Base-by-base conservation (phyloP, 2,797 vertebrate genomes). In the Ceryle rudis region DNA sequence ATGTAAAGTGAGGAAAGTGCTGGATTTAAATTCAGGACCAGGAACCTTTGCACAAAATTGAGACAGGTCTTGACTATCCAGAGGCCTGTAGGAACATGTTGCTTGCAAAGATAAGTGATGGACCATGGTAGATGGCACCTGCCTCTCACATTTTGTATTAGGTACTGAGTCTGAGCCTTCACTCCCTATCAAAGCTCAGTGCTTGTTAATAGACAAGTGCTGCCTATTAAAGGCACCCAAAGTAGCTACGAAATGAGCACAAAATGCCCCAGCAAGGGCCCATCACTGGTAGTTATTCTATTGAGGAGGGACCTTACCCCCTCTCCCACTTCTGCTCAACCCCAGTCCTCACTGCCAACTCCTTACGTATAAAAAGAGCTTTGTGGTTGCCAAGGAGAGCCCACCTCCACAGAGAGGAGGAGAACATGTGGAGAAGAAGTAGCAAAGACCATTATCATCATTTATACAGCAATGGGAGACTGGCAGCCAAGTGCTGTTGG, bases 401-500 rank as follows among this genome's bases (percentile, higher is more conserved):
- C 75, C 79, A 92, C 65, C 57, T 89, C 61, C 41, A 17, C 28
- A 20, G 69, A 85, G 79, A 92, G 81, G 61, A 87, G 89, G 23
- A 79, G 65, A 89, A 87, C 0, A 3, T 62, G 86, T 89, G 89
- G 77, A 94, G 95, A 94, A 95, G 89, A 92, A 91, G 96, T 93
- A 96, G 96, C 84, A 14, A 92, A 93, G 91, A 91, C 90, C 35
- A 92, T 96, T 96, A 94, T 89, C 92, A 85, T 97, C 89, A 95
- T 96, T 96, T 95, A 87, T 88, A 66, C 61, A 83, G 95, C 89
- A 92, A 78, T 92, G 72, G 79, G 92, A 95, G 92, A 91, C 74
- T 96, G 95, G 95, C 96, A 95, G 96, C 93, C 92, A 96, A 97
- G 78, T 70, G 78, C 83, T 95, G 60, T 77, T 97, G 95, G 95